A percentile compares a stretch with the other conserved stretches of the same genome.
Evolutionary conservation across 2,888 invertebrate genomes (phyloP).

Genomic region (Lordiphosa fenestrarum): DNA sequence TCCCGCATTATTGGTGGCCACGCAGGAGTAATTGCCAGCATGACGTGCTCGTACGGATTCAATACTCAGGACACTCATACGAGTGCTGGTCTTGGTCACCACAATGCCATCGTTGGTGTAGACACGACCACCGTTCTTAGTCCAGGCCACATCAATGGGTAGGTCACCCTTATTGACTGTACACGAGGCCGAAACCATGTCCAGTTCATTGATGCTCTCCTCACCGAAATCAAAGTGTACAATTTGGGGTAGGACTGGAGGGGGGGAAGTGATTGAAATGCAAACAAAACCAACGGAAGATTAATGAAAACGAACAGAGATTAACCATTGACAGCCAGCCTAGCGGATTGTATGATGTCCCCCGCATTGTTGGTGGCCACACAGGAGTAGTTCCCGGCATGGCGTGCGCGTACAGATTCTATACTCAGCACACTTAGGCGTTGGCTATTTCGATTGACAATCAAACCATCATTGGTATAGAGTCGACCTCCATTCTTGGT

Average conservation of each 20-base stretch:
- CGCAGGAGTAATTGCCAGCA: slow-evolving; percentile 84
- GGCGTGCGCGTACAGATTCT: slow-evolving; percentile 83
- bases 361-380: slow-evolving; percentile 84
- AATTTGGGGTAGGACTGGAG: slow-evolving; percentile 86
- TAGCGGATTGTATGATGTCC: slow-evolving; percentile 82
- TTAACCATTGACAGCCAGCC: slow-evolving; percentile 78
- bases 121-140: slow-evolving; percentile 81
- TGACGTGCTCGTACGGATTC: slow-evolving; percentile 84
- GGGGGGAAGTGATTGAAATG: slow-evolving; percentile 11
- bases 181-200: slow-evolving; percentile 86
- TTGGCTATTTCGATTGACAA: slow-evolving; percentile 83
- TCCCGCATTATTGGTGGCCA: slow-evolving; percentile 84
- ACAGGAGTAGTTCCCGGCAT: slow-evolving; percentile 85
- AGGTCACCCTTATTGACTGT: slow-evolving; percentile 88
- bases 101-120: slow-evolving; percentile 82
- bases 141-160: slow-evolving; percentile 89
- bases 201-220: slow-evolving; percentile 85
- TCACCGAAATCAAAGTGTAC: slow-evolving; percentile 87
- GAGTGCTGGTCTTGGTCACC: slow-evolving; percentile 83
- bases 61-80: slow-evolving; percentile 84
- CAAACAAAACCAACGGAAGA: not conserved
- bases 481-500: slow-evolving; percentile 82
- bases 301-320: slow-evolving; percentile 2
- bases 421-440: slow-evolving; percentile 84
- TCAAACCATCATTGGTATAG: slow-evolving; percentile 82